Evolutionary conservation across 2,888 invertebrate species (phyloP).

Genomic region (Nemapogon koenigi): DNA sequence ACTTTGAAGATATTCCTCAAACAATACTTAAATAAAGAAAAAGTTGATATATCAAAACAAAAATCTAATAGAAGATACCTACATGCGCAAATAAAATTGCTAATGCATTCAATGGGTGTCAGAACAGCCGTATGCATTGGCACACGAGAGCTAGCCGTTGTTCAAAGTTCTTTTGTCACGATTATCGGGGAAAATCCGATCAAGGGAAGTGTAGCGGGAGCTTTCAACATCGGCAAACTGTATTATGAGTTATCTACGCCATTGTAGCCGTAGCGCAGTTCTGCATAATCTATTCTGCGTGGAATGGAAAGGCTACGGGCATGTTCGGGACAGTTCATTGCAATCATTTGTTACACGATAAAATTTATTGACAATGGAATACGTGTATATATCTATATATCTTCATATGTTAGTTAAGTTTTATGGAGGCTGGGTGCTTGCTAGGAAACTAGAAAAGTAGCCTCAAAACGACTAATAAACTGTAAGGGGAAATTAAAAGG

Average conservation of each 20-base stretch:
- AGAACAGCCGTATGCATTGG: slow-evolving; percentile 18
- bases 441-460: background rate
- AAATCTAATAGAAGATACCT: no score
- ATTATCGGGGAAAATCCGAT: slow-evolving; percentile 63
- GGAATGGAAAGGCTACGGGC: no score
- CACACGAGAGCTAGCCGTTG: slow-evolving; percentile 25
- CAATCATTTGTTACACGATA: no score
- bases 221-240: slow-evolving; percentile 58
- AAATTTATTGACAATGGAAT: no score
- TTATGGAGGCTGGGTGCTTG: no score
- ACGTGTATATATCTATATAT: no score
- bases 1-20: no score
- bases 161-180: slow-evolving; percentile 60
- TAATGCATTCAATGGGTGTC: slow-evolving; percentile 7
- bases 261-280: slow-evolving; percentile 28
- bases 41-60: no score
- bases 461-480: background rate
- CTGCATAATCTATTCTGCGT: slow-evolving; percentile 36
- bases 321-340: no score
- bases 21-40: no score
- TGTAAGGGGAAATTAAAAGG: background rate
- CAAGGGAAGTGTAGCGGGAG: slow-evolving; percentile 53
- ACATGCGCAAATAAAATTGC: slow-evolving; percentile 3
- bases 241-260: slow-evolving; percentile 58
- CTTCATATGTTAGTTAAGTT: no score